phyloP scores from a whole-genome alignment of 2,113 vertebrate species.

The Sialia sialis region DNA sequence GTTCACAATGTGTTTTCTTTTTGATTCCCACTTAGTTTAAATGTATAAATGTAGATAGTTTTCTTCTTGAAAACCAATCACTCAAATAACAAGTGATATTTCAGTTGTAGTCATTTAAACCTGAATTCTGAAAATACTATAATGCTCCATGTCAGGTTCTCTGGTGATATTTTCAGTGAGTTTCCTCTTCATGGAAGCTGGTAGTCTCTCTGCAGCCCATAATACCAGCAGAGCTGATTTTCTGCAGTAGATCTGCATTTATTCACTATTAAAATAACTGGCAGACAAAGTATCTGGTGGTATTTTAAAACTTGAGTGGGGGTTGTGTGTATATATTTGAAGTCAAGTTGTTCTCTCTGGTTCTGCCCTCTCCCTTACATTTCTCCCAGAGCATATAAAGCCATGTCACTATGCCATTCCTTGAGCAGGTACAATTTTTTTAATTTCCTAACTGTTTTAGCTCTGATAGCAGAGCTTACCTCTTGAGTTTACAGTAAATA shows the following conservation, averaged over 20 bases:
- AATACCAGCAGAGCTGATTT: neutral
- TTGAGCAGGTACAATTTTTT: neutral
- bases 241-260: neutral
- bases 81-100: neutral
- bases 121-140: neutral
- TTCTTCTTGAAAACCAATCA: neutral
- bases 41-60: neutral
- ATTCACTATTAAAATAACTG: neutral
- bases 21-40: neutral
- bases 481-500: neutral
- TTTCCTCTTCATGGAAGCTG: neutral
- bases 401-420: neutral
- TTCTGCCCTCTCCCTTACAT: neutral
- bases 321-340: neutral
- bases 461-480: neutral
- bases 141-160: neutral
- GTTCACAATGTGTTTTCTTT: constrained; percentile 23
- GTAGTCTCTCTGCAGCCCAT: neutral
- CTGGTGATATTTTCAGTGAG: neutral
- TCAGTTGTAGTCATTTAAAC: neutral
- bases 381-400: neutral
- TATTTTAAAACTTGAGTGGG: neutral
- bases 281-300: neutral
- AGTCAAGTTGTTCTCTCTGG: neutral
- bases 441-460: neutral